Base-by-base conservation (phyloP, 2,797 vertebrate species). In the Lacerta viridis region DNA sequence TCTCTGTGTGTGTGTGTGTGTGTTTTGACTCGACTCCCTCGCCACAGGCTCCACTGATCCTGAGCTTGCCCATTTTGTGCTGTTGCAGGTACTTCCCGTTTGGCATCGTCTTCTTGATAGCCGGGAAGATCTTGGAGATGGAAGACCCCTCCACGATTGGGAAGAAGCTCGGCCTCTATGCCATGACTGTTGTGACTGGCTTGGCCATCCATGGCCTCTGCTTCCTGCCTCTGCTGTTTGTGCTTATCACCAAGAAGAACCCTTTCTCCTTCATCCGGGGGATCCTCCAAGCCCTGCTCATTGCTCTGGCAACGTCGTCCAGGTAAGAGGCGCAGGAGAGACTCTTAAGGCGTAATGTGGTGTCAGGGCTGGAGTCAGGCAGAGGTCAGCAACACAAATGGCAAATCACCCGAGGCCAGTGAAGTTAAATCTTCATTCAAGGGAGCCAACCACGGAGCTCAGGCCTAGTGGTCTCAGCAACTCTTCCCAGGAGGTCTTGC, bases 71-170 rank as follows among this genome's bases (percentile, higher is more conserved):
- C 29, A 3, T 29, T 69, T 29, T 29, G 23, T 69, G 66, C 50
- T 50, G 50, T 80, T 80, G 20, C 94, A 99, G 98, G 98, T 98
- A 99, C 92, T 99, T 98, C 85, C 98, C 98, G 0, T 98, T 99
- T 7, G 98, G 98, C 20, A 98, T 99, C 66, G 95, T 98, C 77
- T 98, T 98, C 92, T 96, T 98, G 88, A 98, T 98, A 20, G 98
- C 98, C 1, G 98, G 98, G 0, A 98, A 98, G 96, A 98, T 99
- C 93, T 89, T 98, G 96, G 98, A 98, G 94, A 98, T 98, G 98
- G 98, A 97, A 82, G 98, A 98, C 71, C 98, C 98, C 0, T 96
- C 94, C 0, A 96, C 97, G 0, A 96, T 97, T 68, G 98, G 98
- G 2, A 97, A 95, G 96, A 98, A 98, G 94, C 94, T 99, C 95